Conservation (phyloP, 2,888 invertebrate genomes). For the Lasioglossum zephyrum region DNA sequence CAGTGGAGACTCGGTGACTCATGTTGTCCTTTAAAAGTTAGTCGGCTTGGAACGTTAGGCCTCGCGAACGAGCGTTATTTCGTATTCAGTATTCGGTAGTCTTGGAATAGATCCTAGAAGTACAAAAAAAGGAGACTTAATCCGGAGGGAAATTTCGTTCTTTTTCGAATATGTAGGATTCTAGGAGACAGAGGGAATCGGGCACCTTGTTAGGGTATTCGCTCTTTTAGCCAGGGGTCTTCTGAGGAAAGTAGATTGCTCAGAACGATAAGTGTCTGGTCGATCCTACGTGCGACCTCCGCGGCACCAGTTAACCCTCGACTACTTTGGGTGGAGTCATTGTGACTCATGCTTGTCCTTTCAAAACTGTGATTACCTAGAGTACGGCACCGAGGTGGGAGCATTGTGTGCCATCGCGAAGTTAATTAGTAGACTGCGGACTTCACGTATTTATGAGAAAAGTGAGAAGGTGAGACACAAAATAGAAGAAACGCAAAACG, state of each 20-base stretch:
- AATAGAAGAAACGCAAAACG: neutral
- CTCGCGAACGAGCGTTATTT: neutral
- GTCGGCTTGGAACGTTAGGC: neutral
- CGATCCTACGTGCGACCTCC: neutral
- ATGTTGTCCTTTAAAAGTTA: slow-evolving; percentile 9
- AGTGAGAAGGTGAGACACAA: neutral
- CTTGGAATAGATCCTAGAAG: neutral
- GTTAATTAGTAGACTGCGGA: neutral
- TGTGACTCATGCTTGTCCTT: neutral
- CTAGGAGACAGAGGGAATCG: too few species aligned
- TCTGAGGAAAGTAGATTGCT: neutral
- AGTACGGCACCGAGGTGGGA: neutral
- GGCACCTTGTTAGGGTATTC: neutral
- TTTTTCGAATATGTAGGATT: too few species aligned
- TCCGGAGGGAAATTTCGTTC: neutral
- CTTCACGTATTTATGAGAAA: neutral
- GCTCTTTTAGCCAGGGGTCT: neutral
- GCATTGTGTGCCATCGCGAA: neutral
- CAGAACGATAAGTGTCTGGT: neutral
- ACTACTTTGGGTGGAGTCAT: neutral
- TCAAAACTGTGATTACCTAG: neutral
- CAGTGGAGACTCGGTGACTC: neutral
- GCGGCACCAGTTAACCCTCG: neutral
- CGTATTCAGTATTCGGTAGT: neutral
- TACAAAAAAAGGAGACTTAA: neutral